Evolutionary conservation across 2,113 vertebrate species (phyloP), one percentile per base, ranked within the genome.

Genomic region (Holacanthus passer): DNA sequence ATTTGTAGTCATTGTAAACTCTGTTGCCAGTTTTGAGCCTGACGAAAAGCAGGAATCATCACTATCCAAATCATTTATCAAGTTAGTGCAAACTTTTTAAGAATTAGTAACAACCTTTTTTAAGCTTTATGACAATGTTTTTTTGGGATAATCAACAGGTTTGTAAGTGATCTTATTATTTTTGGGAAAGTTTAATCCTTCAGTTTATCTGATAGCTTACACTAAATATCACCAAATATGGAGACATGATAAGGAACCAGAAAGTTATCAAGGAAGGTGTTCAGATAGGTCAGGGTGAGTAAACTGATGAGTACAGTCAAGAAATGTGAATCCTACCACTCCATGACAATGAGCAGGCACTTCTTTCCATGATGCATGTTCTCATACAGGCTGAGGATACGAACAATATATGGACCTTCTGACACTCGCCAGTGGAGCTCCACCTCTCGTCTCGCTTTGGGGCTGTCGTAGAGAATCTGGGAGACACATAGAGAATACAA

Each of bases 291-390:
- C 14, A 47, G 35, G 1, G 48, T 41, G 67, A 47, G 52, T 55
- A 41, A 59, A 60, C 24, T 24, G 19, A 14, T 9, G 5, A 11
- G 13, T 60, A 1, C 20, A 24, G 31, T 3, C 9, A 22, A 74
- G 71, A 43, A 56, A 59, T 70, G 27, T 52, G 66, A 56, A 2
- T 41, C 92, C 90, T 59, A 99, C 98, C 98, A 99, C 93, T 99
- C 98, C 98, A 99, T 99, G 93, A 99, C 88, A 76, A 99, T 98
- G 85, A 99, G 97, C 75, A 99, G 96, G 64, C 98, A 99, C 79
- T 98, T 97, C 91, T 97, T 99, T 39, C 96, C 95, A 0, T 96
- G 97, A 68, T 99, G 96, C 96, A 99, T 97, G 88, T 99, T 99
- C 91, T 99, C 98, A 19, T 99, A 99, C 43, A 99, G 96, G 74